These are phyloP conservation scores for Orthonyx spaldingii DNA, from an alignment of 2,113 vertebrate genomes.

Conservation along the genomic window DNA sequence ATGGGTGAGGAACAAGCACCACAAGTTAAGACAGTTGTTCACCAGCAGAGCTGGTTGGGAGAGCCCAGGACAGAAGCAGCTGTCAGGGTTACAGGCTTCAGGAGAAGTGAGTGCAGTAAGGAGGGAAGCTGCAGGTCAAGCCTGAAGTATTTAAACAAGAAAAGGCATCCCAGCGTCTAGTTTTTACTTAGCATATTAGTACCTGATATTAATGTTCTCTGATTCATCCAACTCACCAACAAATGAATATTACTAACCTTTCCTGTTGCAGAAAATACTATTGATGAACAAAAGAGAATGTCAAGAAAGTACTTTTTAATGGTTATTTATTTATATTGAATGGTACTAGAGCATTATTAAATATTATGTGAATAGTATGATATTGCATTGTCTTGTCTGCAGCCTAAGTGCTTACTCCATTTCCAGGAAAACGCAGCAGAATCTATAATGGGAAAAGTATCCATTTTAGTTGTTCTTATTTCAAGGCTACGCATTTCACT, in stretches of 20 bases:
- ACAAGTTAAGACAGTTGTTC: neutral
- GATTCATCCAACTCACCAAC: constrained; percentile 9
- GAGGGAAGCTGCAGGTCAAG: neutral
- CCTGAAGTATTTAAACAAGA: neutral
- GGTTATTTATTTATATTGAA: constrained; percentile 64
- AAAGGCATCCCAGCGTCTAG: neutral
- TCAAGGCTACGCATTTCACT: neutral
- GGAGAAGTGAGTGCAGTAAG: neutral
- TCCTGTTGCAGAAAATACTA: constrained; percentile 49
- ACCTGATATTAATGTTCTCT: constrained; percentile 29
- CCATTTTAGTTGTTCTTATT: neutral
- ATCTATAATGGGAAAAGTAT: neutral
- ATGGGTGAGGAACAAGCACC: neutral
- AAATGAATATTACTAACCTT: constrained; percentile 41
- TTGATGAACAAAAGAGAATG: constrained; percentile 25
- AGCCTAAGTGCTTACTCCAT: neutral
- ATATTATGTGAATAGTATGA: constrained; percentile 44
- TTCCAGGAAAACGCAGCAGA: neutral
- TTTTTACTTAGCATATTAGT: constrained; percentile 18
- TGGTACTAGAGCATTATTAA: constrained; percentile 56
- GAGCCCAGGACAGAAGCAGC: neutral
- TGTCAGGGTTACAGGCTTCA: neutral
- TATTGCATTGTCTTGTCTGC: neutral
- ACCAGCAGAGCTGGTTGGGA: neutral
- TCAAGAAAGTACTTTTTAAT: constrained; percentile 58